phyloP scores from a whole-genome alignment of 2,797 vertebrate genomes.

The Taenioides sp. region DNA sequence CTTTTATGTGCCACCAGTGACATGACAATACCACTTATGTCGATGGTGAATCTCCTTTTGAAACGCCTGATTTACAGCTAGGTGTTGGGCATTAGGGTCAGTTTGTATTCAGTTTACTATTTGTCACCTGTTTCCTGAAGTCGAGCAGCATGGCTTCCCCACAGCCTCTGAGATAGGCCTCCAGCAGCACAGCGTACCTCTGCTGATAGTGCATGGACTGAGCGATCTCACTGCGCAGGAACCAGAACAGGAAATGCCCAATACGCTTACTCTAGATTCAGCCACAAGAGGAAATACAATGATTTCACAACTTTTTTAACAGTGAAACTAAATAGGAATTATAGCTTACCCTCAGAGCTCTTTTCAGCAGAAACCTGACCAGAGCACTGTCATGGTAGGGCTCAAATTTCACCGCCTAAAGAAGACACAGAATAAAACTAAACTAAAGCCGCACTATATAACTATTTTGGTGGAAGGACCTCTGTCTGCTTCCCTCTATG shows the following conservation, averaged over 20 bases:
- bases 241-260: constrained; percentile 98
- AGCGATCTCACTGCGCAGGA: constrained; percentile 96
- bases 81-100: background rate
- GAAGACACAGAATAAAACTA: constrained; percentile 8
- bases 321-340: background rate
- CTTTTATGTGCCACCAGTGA: no score
- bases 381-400: constrained; percentile 97
- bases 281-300: constrained; percentile 3
- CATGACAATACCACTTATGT: no score
- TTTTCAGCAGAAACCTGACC: constrained; percentile 92
- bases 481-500: no score
- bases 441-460: background rate
- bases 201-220: constrained; percentile 98
- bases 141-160: constrained; percentile 92
- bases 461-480: no score
- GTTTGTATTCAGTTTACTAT: background rate
- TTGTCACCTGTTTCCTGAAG: constrained; percentile 84
- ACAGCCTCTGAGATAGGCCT: constrained; percentile 94
- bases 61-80: no score
- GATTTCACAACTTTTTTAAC: background rate
- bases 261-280: constrained; percentile 91
- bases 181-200: constrained; percentile 92
- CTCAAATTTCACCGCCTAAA: constrained; percentile 97
- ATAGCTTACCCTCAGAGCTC: constrained; percentile 88
- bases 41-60: no score